phyloP scores from a whole-genome alignment of 2,888 invertebrate genomes.

The Eueremaeus valkanovi region DNA sequence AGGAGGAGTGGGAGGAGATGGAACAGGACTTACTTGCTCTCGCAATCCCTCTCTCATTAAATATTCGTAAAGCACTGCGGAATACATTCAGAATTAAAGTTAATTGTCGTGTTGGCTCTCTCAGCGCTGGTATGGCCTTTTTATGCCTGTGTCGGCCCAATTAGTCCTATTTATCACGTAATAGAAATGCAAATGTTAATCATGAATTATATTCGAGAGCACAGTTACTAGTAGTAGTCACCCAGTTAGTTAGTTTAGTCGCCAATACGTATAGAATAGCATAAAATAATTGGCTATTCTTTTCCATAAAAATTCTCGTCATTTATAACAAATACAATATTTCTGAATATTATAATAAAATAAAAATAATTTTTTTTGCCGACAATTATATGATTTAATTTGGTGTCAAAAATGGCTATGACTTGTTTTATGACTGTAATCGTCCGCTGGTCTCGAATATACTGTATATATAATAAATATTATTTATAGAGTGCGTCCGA shows the following conservation, averaged over 20 bases:
- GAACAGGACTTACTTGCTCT: neutral
- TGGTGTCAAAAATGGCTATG: neutral
- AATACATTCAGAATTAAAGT: conserved; percentile 11
- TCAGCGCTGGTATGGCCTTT: neutral
- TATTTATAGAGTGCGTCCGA: neutral
- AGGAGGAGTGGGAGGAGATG: neutral
- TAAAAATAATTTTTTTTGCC: neutral
- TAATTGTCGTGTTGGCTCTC: neutral
- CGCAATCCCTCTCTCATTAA: neutral
- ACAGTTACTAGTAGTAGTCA: neutral
- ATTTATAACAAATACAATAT: neutral
- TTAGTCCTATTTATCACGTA: conserved; percentile 15
- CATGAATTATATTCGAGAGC: neutral
- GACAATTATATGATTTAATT: neutral
- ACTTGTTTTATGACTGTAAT: neutral
- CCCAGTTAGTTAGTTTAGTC: too few relatives aligned
- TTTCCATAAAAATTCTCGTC: neutral
- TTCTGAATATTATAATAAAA: neutral
- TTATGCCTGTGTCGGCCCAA: neutral
- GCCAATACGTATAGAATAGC: too few relatives aligned
- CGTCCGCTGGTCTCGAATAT: neutral
- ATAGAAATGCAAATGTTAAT: conserved; percentile 25
- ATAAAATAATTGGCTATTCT: neutral
- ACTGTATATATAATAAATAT: neutral
- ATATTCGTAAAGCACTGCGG: conserved; percentile 4